phyloP scores from a whole-genome alignment of 2,113 vertebrate species.

The Ciconia boyciana region DNA sequence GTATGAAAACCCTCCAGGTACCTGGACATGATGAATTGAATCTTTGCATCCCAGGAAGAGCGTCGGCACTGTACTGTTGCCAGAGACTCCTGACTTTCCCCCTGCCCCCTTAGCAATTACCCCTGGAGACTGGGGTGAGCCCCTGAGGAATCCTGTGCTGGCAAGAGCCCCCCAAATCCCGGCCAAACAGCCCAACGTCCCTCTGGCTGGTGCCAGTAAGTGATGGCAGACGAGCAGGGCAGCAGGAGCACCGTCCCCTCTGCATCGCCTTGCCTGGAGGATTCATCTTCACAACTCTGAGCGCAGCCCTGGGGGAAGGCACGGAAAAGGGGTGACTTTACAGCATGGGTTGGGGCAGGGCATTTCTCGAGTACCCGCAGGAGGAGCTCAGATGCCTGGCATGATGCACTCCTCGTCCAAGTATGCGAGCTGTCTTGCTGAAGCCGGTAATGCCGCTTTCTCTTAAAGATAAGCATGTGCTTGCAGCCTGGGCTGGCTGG shows the following conservation, averaged over 20 bases:
- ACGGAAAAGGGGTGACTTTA: fast-evolving
- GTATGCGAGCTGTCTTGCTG: fast-evolving
- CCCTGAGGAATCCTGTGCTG: not conserved
- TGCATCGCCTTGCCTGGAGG: fast-evolving
- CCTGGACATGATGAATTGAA: fast-evolving
- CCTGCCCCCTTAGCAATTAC: not conserved
- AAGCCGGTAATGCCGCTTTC: not conserved
- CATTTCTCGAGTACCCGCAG: not conserved
- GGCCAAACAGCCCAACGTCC: not conserved
- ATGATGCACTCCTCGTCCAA: fast-evolving
- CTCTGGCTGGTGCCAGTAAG: not conserved
- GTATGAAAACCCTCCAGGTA: not conserved
- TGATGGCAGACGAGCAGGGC: fast-evolving
- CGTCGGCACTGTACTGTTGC: not conserved
- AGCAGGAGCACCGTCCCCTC: not conserved
- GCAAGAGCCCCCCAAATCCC: not conserved
- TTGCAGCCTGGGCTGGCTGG: conserved; percentile 19
- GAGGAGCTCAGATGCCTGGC: not conserved
- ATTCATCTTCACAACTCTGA: fast-evolving
- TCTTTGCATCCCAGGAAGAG: not conserved
- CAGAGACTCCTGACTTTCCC: not conserved
- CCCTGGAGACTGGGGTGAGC: not conserved
- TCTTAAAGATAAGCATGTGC: not conserved
- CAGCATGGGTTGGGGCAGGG: not conserved
- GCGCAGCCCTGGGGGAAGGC: not conserved